Evolutionary conservation across 2,113 vertebrate genomes (phyloP).

Genomic region (Eudyptes chrysolophus): DNA sequence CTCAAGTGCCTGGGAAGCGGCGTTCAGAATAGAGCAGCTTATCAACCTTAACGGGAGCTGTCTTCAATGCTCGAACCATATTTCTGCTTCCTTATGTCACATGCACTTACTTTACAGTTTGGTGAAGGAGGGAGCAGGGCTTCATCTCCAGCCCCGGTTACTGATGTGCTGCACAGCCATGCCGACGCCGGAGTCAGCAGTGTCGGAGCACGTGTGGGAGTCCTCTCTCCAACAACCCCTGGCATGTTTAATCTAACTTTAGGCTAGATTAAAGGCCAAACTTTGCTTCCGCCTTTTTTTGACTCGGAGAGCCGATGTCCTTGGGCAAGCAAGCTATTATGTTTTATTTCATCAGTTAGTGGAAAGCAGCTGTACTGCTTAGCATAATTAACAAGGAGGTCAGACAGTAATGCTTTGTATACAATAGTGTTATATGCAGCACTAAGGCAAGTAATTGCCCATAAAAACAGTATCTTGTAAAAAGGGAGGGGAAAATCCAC

Average conservation of each 20-base stretch:
- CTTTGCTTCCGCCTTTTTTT: not conserved
- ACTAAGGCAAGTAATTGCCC: constrained; percentile 2
- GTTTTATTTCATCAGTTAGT: constrained; percentile 25
- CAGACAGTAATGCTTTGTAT: constrained; percentile 46
- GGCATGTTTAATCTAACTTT: not conserved
- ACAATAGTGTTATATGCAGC: not conserved
- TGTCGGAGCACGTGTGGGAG: fast-evolving
- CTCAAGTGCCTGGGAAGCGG: not conserved
- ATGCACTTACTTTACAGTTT: not conserved
- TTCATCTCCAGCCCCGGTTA: not conserved
- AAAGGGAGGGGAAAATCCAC: not conserved
- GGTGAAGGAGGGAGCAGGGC: not conserved
- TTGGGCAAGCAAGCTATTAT: not conserved
- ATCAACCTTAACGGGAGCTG: not conserved
- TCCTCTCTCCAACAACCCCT: not conserved
- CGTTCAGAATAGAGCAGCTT: not conserved
- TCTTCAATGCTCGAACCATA: fast-evolving
- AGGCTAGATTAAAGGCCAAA: constrained; percentile 11
- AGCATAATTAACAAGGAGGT: constrained; percentile 49
- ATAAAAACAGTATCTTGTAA: constrained; percentile 26
- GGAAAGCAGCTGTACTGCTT: constrained; percentile 49
- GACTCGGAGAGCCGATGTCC: not conserved
- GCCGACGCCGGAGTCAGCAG: not conserved
- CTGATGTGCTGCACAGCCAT: not conserved
- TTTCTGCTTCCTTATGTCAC: not conserved